Base-by-base conservation (phyloP, 1,140 invertebrate species). In the Charaxes varanes region DNA sequence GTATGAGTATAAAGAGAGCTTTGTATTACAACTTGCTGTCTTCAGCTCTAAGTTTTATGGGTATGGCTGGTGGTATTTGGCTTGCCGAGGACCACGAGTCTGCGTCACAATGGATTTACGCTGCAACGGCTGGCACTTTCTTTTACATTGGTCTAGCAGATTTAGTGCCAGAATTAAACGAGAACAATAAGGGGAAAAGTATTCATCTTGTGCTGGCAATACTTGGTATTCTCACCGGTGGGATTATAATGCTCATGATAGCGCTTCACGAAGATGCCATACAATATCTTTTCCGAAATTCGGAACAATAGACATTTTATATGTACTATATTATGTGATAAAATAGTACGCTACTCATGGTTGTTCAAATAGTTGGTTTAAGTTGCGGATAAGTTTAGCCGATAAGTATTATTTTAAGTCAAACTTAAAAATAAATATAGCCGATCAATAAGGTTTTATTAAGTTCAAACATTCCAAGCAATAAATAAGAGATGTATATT, bases 81-180 rank as follows among this genome's bases (percentile, higher is more conserved):
- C 71, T 94, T 2, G 92, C 91, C 5, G 90, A 91, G 52, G 79
- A 87, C 33, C 87, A 92, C 13, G 82, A 86, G 22, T 85, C 85
- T 1, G 86, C 89, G 30, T 89, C 88, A 2, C 82, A 88, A 22
- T 94, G 92, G 92, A 90, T 94, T 17, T 94, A 93, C 77, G 89
- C 91, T 2, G 86, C 87, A 3, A 91, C 92, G 1, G 93, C 91
- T n/a, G 93, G 93, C 16, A 92, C 91, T 27, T 94, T 94, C 71
- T 84, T 94, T 0, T 94, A 94, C 56, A 92, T 94, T 43, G 91
- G 91, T n/a, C 84, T 94, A 27, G 92, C 92, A 4, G 91, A 94
- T 73, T 86, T 94, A 82, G 90, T 94, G 50, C 87, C 87, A 18
- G 87, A 87, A 49, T 85, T 88, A 62, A 87, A 86, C 53, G 67